phyloP scores from a whole-genome alignment of 2,797 vertebrate species.

The Hylomyscus alleni region DNA sequence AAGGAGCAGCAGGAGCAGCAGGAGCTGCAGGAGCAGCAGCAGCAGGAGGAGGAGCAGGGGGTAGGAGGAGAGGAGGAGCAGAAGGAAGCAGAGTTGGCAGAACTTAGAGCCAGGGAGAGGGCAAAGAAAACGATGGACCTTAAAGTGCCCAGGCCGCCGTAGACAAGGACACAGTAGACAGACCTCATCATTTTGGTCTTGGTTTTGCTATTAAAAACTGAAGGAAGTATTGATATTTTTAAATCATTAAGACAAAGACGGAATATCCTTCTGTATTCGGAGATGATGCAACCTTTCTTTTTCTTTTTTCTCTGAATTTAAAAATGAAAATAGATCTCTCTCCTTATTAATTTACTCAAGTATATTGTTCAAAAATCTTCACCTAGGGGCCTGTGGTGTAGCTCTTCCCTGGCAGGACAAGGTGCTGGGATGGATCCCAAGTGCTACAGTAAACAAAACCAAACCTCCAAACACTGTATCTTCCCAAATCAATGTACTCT shows the following conservation, averaged over 20 bases:
- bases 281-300: neutral
- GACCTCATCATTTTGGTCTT: neutral
- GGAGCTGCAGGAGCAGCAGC: neutral
- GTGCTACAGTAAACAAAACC: neutral
- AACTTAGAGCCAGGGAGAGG: neutral
- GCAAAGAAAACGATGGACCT: neutral
- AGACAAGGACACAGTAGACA: neutral
- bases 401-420: neutral
- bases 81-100: neutral
- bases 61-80: neutral
- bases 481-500: neutral
- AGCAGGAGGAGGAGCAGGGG: neutral
- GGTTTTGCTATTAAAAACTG: neutral
- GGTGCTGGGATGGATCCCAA: neutral
- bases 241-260: neutral
- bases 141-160: neutral
- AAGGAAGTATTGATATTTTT: neutral
- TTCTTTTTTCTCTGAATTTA: neutral
- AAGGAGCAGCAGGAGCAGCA: neutral
- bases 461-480: neutral
- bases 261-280: neutral
- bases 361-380: neutral
- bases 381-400: neutral
- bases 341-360: neutral
- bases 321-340: neutral